Conservation (phyloP, 2,888 invertebrate species). For the Epiblema foenella region DNA sequence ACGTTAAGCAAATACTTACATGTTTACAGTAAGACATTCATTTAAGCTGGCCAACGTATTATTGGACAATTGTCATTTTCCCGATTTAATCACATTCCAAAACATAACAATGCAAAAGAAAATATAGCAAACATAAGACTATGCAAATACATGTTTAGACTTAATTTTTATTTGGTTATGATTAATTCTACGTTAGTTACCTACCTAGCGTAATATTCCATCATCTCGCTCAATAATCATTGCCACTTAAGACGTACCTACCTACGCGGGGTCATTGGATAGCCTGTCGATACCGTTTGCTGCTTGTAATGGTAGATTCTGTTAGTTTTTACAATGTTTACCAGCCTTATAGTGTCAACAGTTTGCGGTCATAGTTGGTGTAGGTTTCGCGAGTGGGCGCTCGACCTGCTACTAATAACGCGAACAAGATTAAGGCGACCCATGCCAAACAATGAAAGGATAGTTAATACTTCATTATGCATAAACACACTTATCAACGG, state of each 20-base stretch:
- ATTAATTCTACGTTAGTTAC: too few relatives aligned
- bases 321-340: conserved; percentile 42
- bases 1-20: too few relatives aligned
- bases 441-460: conserved; percentile 11
- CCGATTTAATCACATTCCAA: too few relatives aligned
- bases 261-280: background rate
- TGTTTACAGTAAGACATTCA: too few relatives aligned
- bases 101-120: too few relatives aligned
- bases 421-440: conserved; percentile 43
- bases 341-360: conserved; percentile 40
- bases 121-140: too few relatives aligned
- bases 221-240: background rate
- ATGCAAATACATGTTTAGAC: too few relatives aligned
- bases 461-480: background rate
- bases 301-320: conserved; percentile 17
- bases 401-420: conserved; percentile 30
- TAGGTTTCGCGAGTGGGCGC: conserved; percentile 38
- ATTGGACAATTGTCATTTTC: too few relatives aligned
- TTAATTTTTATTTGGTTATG: too few relatives aligned
- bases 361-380: conserved; percentile 26
- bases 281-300: conserved; percentile 24
- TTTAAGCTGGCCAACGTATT: too few relatives aligned
- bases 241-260: background rate
- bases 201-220: too few relatives aligned
- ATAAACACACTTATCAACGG: too few relatives aligned